phyloP scores from a whole-genome alignment of 2,113 vertebrate genomes.

The Scalopus aquaticus region DNA sequence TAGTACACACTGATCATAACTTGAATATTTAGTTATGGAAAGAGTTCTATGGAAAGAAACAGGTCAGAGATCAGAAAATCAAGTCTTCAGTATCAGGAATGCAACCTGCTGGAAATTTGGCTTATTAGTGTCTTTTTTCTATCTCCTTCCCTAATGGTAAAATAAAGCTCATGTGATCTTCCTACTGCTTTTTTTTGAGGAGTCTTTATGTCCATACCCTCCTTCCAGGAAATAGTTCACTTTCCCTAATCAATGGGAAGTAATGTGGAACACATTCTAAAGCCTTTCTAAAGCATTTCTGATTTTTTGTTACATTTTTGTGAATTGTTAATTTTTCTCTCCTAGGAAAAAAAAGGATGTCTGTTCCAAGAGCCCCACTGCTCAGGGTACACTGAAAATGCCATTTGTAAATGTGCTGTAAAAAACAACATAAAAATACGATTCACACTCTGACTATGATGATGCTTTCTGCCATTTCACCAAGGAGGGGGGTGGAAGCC shows the following conservation, averaged over 20 bases:
- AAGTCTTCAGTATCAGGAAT: neutral
- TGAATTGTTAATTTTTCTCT: constrained; percentile 81
- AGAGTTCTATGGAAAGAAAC: neutral
- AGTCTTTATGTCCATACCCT: neutral
- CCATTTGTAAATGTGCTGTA: neutral
- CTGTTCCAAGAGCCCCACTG: neutral
- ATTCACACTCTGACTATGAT: neutral
- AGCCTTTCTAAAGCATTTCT: constrained; percentile 69
- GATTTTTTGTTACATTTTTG: constrained; percentile 86
- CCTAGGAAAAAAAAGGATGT: constrained; percentile 18
- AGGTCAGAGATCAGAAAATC: neutral
- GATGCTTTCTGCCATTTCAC: neutral
- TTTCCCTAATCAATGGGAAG: constrained; percentile 7
- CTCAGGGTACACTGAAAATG: neutral
- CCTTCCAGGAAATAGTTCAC: constrained; percentile 36
- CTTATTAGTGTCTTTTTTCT: neutral
- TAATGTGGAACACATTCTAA: constrained; percentile 46
- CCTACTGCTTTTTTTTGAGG: neutral
- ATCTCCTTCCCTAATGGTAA: neutral
- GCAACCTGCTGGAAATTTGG: neutral
- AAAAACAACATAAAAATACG: neutral
- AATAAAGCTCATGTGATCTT: neutral
- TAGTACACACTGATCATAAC: neutral
- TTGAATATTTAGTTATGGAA: neutral
- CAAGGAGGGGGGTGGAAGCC: neutral